Evolutionary conservation across 2,888 invertebrate species (phyloP), one percentile per base, ranked within the genome.

Genomic region (Dicycla oo): DNA sequence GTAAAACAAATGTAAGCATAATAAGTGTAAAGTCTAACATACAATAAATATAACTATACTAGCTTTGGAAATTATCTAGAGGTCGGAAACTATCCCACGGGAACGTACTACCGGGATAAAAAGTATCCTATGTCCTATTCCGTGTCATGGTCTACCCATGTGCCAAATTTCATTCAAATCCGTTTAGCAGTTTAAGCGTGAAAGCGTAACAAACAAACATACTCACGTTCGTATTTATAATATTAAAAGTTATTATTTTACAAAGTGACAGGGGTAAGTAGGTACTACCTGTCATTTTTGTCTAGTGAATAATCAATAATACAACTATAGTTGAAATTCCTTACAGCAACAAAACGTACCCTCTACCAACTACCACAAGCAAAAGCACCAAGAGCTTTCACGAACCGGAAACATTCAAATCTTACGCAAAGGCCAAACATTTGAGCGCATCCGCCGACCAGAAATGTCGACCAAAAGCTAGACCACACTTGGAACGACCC

Each of bases 381-480:
- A 92, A 91, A 74, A 91, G 88, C 85, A 91, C 80, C 72, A 92
- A 92, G 83, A 94, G 90, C 54, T 92, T 91, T 84, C 93, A 94
- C 80, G 95, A 95, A 23, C 63, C 89, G 0, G 94, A 94, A 5
- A 54, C 83, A 0, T 45, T 88, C 2, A 92, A 91, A 78, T 75
- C 86, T 0, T 87, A 89, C 60, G 70, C 86, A 56, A 92, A 91
- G 78, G 83, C 90, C 3, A 94, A 94, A 75, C 87, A 89, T 38
- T 71, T 90, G 20, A 92, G 90, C 80, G 86, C 88, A 0, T 95
- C 95, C 0, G 95, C 95, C 0, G 94, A 94, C 78, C 90, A 91
- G 53, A 94, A 94, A 81, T 69, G 82, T 2, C 85, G 93, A 2
- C 80, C 89, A 0, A 90, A 89, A 70, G 40, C 45, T 15, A 89